Percentiles rank a stretch among this genome's conserved stretches.
These are phyloP conservation scores for Brachyrhaphis roseni DNA, from an alignment of 2,797 vertebrate genomes.

Conservation along the genomic window DNA sequence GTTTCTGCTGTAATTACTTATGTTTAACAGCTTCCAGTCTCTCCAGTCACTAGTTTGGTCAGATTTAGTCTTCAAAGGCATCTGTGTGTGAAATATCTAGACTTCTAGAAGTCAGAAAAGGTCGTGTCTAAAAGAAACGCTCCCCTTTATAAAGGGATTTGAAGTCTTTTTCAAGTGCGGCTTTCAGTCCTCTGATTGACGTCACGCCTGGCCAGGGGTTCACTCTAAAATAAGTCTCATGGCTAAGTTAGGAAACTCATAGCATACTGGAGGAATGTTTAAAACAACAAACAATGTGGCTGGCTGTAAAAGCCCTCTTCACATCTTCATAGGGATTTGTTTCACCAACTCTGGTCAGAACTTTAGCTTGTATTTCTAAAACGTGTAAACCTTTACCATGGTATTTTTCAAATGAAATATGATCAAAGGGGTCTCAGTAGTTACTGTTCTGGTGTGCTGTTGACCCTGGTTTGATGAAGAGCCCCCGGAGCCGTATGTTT, in stretches of 20 bases:
- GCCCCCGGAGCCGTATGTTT: conserved; percentile 47
- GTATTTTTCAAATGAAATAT: conserved; percentile 62
- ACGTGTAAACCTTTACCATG: conserved; percentile 40
- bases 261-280: conserved; percentile 76
- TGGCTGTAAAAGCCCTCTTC: conserved; percentile 66
- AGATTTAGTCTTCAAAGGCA: conserved; percentile 27
- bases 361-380: conserved; percentile 46
- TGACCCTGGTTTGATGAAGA: conserved; percentile 52
- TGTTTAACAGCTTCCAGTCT: conserved; percentile 1
- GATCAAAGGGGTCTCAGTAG: conserved; percentile 51
- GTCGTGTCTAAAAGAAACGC: conserved; percentile 27
- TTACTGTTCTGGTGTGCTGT: conserved; percentile 51
- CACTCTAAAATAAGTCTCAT: conserved; percentile 79
- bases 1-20: conserved; percentile 3
- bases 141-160: conserved; percentile 48
- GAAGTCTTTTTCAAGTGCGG: conserved; percentile 61
- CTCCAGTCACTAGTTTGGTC: conserved; percentile 14
- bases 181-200: conserved; percentile 73
- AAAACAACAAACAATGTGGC: conserved; percentile 74
- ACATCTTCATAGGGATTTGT: conserved; percentile 59
- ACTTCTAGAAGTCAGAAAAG: conserved; percentile 43
- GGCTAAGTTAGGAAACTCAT: conserved; percentile 79
- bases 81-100: conserved; percentile 34
- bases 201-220: conserved; percentile 74
- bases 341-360: conserved; percentile 55